Evolutionary conservation across 2,797 vertebrate species (phyloP), one percentile per base, ranked within the genome.

Genomic region (Calcarius lapponicus): DNA sequence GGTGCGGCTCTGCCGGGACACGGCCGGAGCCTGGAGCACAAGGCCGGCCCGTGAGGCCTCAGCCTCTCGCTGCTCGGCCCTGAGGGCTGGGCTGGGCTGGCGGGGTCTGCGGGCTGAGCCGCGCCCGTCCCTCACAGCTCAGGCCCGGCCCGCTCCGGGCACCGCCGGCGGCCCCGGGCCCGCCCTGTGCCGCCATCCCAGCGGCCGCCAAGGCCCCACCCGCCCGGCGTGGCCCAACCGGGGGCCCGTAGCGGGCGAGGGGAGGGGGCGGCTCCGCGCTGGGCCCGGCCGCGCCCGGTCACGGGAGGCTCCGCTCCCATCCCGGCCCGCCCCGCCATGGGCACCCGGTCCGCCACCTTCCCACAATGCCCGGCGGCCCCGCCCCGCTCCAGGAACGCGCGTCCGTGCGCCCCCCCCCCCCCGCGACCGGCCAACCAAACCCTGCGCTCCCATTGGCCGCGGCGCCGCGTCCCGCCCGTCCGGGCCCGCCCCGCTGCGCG

Each of bases 301-400:
- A 48, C 51, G 13, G 61, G 9, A 74, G 7, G 20, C 5, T 19
- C 42, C 17, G 40, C 2, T 20, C 5, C 26, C 13, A 24, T 20
- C 50, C 50, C 38, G 13, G 29, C 69, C 70, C 70, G 25, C 31
- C 81, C 82, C 72, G 3, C 62, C 38, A 45, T 22, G 14, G 7
- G 13, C 32, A 31, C 72, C 45, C 34, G 10, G 13, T 97, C 96
- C 96, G 92, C 97, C 97, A 90, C 91, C 69, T 93, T 95, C 98
- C 97, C 98, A 98, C 81, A 97, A 97, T 97, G 88, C 97, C 58
- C 40, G 21, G 93, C 96, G 84, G 72, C 74, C 81, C 83, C 92
- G 83, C 96, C 93, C 94, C 93, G 67, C 42, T 61, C 42, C 36
- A 56, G 56, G 88, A 88, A 88, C 73, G 67, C 94, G 80, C 73